Evolutionary conservation across 2,888 invertebrate species (phyloP), one percentile per base, ranked within the genome.

Genomic region (Elysia crispata): DNA sequence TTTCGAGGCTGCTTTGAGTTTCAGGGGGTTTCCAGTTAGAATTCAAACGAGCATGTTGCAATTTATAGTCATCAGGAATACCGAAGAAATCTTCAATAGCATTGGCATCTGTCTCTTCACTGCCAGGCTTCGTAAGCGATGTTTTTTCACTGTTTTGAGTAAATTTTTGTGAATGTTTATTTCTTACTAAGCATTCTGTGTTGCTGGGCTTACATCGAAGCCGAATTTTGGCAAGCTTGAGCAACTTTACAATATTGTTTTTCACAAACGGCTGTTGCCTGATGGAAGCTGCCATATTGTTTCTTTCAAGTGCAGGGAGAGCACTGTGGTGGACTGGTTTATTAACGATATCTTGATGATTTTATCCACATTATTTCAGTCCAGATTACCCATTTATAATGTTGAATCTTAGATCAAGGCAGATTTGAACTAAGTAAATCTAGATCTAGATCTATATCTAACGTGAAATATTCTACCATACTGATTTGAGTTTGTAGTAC

Each of bases 31-130:
- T n/a, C 15, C 3, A n/a, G 30, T 31, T 6, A 11, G 31, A 8
- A n/a, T 6, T 18, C 54, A n/a, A 33, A 30, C 77, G 57, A 8
- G 41, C 60, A 49, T 78, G 77, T 31, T 78, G 77, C n/a, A 78
- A n/a, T 78, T 72, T 72, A 23, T 72, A 78, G 50, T 78, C 57
- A n/a, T 72, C 28, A 13, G 77, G 72, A 62, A 78, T 72, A n/a
- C 77, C 77, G 50, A 78, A 78, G 50, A 78, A 78, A 78, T 78
- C 77, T 25, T 78, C 77, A 15, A 25, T 28, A 49, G 41, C 28
- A n/a, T 70, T 70, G 0, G 30, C 13, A 23, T 62, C 28, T 1
- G 15, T 8, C 25, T 62, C 41, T 30, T 18, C 41, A 23, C 18
- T 31, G 60, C 20, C n/a, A 28, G 41, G 15, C 33, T 60, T 77